Conservation (phyloP, 2,797 vertebrate genomes). For the Acanthurus tractus region DNA sequence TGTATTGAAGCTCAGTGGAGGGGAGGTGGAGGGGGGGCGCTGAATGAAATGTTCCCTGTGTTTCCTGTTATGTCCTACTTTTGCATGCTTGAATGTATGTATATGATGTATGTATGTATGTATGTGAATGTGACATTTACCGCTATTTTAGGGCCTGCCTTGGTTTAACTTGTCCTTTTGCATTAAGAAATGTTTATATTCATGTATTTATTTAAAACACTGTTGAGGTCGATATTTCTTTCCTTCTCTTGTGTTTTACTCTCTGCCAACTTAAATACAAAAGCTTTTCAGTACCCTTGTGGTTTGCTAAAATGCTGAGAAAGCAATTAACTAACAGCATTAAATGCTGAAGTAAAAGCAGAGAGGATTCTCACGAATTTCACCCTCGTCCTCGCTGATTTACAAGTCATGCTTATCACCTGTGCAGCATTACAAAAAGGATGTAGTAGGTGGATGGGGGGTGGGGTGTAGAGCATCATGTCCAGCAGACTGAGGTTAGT, state of each 20-base stretch:
- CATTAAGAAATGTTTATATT: slow-evolving; percentile 32
- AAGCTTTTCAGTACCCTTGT: slow-evolving; percentile 38
- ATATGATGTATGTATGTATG: slow-evolving; percentile 45
- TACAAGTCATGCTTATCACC: slow-evolving; percentile 8
- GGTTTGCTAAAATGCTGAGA: slow-evolving; percentile 25
- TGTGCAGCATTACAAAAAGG: slow-evolving; percentile 35
- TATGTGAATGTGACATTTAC: slow-evolving; percentile 54
- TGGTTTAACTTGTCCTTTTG: slow-evolving; percentile 28
- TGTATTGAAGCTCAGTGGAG: slow-evolving; percentile 32
- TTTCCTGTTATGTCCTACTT: slow-evolving; percentile 59
- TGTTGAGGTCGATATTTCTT: slow-evolving; percentile 7
- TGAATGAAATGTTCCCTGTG: slow-evolving; percentile 50
- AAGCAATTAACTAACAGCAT: slow-evolving; percentile 37
- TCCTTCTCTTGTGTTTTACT: slow-evolving; percentile 14
- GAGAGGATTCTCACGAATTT: slow-evolving; percentile 13
- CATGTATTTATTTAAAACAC: slow-evolving; percentile 55
- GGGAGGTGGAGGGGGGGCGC: background rate
- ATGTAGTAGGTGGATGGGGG: slow-evolving; percentile 2
- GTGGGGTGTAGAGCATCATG: slow-evolving; percentile 8
- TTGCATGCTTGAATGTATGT: slow-evolving; percentile 70
- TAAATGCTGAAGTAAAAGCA: slow-evolving; percentile 18
- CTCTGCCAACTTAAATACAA: slow-evolving; percentile 30
- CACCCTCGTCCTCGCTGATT: slow-evolving; percentile 5
- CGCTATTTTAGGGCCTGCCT: slow-evolving; percentile 43
- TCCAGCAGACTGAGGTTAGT: slow-evolving; percentile 14